A percentile compares a stretch with the other conserved stretches of the same genome.
These are phyloP conservation scores for Zoanthus solanderi DNA, from an alignment of 92 coral and sea anemone genomes.

Conservation along the genomic window DNA sequence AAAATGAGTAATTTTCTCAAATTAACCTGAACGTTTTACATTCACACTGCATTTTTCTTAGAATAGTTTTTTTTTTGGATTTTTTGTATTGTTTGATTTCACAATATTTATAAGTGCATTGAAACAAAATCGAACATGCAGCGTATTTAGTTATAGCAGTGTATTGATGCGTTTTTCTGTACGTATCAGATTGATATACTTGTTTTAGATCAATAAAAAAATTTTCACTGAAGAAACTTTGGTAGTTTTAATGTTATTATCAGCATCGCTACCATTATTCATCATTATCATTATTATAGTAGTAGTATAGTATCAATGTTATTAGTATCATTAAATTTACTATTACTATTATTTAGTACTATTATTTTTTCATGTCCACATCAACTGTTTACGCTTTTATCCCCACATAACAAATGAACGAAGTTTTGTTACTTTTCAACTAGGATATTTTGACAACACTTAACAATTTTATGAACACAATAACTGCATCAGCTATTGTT, in stretches of 20 bases:
- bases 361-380: neutral
- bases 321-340: neutral
- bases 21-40: neutral
- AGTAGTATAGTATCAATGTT: neutral
- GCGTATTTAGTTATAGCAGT: neutral
- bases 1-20: conserved; percentile 56
- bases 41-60: no score
- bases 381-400: neutral
- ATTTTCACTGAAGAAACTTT: neutral
- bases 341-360: neutral
- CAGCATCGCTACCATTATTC: neutral
- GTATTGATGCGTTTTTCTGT: neutral
- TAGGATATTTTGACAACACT: neutral
- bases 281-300: neutral
- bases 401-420: neutral
- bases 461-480: no score
- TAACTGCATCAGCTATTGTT: no score
- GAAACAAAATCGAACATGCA: neutral
- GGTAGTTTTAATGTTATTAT: neutral
- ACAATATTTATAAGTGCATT: neutral
- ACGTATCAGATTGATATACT: neutral
- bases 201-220: neutral
- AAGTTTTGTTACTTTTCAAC: neutral
- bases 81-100: neutral
- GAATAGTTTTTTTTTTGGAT: neutral